Percentiles rank a stretch among this genome's conserved stretches.
Conservation (phyloP, 2,113 vertebrate genomes). For the Mobula hypostoma region DNA sequence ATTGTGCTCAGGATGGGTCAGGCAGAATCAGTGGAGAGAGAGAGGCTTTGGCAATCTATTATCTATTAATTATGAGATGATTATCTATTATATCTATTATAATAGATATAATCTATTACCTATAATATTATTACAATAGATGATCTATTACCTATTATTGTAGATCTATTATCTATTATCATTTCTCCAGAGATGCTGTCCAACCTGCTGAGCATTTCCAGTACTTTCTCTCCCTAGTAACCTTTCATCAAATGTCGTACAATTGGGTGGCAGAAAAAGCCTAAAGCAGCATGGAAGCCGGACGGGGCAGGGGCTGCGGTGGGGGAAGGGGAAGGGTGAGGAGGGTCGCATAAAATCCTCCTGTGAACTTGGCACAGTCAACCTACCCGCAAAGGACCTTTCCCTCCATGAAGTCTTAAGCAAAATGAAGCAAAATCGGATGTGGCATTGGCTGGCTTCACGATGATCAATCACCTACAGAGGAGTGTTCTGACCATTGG, state of each 20-base stretch:
- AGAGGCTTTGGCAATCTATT: no score
- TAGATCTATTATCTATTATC: no score
- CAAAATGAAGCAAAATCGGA: background rate
- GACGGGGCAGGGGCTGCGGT: background rate
- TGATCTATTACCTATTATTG: no score
- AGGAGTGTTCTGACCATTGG: background rate
- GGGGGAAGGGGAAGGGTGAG: background rate
- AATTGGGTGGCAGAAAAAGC: background rate
- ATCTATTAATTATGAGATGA: no score
- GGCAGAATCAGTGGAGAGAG: no score
- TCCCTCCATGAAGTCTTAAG: background rate
- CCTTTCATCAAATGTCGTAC: background rate
- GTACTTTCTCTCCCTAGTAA: no score
- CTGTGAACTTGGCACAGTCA: background rate
- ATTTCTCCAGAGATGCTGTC: no score
- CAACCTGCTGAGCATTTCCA: no score
- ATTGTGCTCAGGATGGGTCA: no score
- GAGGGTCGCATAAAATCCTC: background rate
- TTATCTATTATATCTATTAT: no score
- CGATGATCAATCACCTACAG: background rate
- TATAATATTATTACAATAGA: no score
- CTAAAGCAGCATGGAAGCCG: background rate
- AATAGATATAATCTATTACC: no score
- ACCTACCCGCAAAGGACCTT: background rate
- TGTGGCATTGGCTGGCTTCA: background rate